Evolutionary conservation across 2,888 invertebrate species (phyloP), one percentile per base, ranked within the genome.

Genomic region (Odontomyia ornata): DNA sequence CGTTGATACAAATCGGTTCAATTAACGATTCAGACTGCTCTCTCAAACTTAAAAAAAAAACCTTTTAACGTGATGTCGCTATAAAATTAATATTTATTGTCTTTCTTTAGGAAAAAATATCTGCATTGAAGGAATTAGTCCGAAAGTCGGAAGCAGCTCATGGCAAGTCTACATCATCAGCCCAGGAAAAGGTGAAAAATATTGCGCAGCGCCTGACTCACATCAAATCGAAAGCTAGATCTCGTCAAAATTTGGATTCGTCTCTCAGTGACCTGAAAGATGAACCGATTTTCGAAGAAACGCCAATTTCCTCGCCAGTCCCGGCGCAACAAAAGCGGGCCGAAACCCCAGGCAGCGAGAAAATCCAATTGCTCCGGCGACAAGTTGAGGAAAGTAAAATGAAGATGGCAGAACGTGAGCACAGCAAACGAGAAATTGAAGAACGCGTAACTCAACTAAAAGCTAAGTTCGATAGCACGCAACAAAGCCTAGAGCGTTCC

Each of bases 371-470:
- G 75, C 82, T 90, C 43, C 86, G 88, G 18, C 88, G 88, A 79
- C 89, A 89, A 81, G 83, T 89, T 77, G 89, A 89, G 80, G 87
- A 89, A 82, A 90, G 89, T 82, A 89, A 88, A 82, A 84, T 85
- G 0, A 87, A 87, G 81, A 84, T 90, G 80, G 89, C 89, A 13
- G 88, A 89, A 82, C 85, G 89, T 2, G 88, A 88, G 21, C 87
- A 87, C 79, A 88, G 84, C 80, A 88, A 89, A 80, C 88, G 87
- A 80, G 88, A 88, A 79, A 86, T 89, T 69, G 89, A 89, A 82
- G 88, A 88, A 75, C 86, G 88, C 83, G 88, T 89, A 4, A 86
- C 85, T n/a, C 88, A 89, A 80, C 81, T 89, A 36, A 89, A 89
- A 80, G 89, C 88, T 1, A 89, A 89, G 80, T 83, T 90, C 64